Base-by-base conservation (phyloP, 2,888 invertebrate species). In the Gari tellinella region DNA sequence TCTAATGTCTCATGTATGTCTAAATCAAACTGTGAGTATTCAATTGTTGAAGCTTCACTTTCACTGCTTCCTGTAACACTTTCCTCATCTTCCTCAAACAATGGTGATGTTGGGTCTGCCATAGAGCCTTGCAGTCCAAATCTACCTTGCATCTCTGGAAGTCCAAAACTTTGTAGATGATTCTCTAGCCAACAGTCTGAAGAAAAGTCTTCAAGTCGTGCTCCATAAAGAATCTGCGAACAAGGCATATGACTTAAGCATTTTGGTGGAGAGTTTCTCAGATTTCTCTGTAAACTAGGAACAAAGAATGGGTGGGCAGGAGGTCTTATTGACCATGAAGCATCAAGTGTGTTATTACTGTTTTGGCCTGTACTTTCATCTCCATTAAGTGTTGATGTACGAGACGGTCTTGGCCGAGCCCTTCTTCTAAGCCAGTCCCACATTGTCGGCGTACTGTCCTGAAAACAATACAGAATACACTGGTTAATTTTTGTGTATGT, bases 101-200 rank as follows among this genome's bases (percentile, higher is more conserved):
- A 40, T 14, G 72, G 66, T 25, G 61, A 23, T 12, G 38, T 40
- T 26, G 63, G n/a, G 51, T 17, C 8, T n/a, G n/a, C n/a, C 4
- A 4, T 10, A 10, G 5, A 7, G 31, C 10, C 4, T 23, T 46
- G 56, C 7, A 26, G 41, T 21, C 38, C 26, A 31, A 43, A 31
- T 4, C 14, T 19, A 1, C 37, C 45, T 43, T n/a, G 26, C 0
- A 43, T 26, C n/a, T 53, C 15, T 4, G 72, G 67, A 7, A 57
- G 45, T 7, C 83, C 83, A 72, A 83, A 84, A 19, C 72, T 72
- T 43, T 85, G 82, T 1, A 86, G 63, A 53, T 82, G 83, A 41
- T 84, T 74, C 51, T 86, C 85, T 1, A 86, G 67, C 86, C 86
- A 86, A 57, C 86, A 86, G 26, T 83, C 81, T 7, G 82, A 21